phyloP scores from a whole-genome alignment of 2,888 invertebrate species.

The Ommatoiulus sabulosus region DNA sequence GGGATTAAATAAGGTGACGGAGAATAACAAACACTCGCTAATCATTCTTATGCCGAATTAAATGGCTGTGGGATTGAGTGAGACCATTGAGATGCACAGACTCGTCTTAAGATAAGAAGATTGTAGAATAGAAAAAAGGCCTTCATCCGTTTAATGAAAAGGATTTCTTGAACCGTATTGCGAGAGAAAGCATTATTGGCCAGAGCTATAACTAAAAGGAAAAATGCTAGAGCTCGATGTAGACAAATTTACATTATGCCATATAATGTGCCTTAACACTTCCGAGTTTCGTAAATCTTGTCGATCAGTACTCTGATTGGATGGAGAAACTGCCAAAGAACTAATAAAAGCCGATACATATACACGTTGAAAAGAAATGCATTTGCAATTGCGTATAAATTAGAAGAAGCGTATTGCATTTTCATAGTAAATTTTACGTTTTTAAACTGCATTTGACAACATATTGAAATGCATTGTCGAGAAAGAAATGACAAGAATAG shows the following conservation, averaged over 20 bases:
- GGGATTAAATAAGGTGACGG: neutral
- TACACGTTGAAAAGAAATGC: too few species aligned
- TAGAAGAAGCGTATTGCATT: too few species aligned
- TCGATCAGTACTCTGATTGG: neutral
- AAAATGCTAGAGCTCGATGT: neutral
- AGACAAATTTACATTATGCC: neutral
- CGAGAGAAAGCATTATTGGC: neutral
- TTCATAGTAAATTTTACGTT: too few species aligned
- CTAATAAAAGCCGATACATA: too few species aligned
- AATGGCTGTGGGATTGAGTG: neutral
- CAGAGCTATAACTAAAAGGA: neutral
- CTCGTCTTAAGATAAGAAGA: neutral
- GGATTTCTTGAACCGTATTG: neutral
- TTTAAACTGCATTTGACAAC: too few species aligned
- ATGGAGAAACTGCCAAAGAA: neutral
- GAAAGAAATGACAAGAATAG: too few species aligned
- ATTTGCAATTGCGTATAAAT: too few species aligned
- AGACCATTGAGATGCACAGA: neutral
- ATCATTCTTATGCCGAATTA: slow-evolving; percentile 1
- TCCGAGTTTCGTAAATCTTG: neutral
- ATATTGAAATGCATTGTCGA: too few species aligned
- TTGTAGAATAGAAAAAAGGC: neutral
- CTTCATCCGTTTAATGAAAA: slow-evolving; percentile 9
- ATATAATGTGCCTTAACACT: neutral
- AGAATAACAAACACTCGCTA: neutral